phyloP scores from a whole-genome alignment of 2,888 invertebrate genomes.

The Malacosoma neustria region DNA sequence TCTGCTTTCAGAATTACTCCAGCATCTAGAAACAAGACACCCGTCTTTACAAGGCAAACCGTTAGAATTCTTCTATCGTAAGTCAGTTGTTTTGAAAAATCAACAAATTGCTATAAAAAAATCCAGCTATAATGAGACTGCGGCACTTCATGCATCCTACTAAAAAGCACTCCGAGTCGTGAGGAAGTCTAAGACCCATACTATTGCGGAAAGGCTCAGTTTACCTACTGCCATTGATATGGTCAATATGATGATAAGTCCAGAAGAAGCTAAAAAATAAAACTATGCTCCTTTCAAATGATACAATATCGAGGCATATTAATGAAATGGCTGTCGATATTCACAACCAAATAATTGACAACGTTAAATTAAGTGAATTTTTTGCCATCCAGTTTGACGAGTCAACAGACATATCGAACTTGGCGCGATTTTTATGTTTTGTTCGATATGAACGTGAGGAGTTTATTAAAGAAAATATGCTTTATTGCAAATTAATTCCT shows the following conservation, averaged over 20 bases:
- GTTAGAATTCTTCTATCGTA: slow-evolving; percentile 4
- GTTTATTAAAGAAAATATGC: slow-evolving; percentile 3
- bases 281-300: slow-evolving; percentile 5
- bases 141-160: neutral
- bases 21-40: slow-evolving; percentile 1
- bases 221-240: slow-evolving; percentile 4
- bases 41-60: slow-evolving; percentile 6
- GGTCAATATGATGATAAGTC: slow-evolving; percentile 3
- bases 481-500: slow-evolving; percentile 3
- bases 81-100: slow-evolving; percentile 5
- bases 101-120: slow-evolving; percentile 1
- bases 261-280: slow-evolving; percentile 3
- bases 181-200: no score
- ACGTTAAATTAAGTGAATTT: slow-evolving; percentile 4
- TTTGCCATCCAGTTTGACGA: slow-evolving; percentile 3
- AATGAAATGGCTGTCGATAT: slow-evolving; percentile 4
- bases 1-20: neutral
- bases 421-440: slow-evolving; percentile 4
- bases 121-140: slow-evolving; percentile 3
- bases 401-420: slow-evolving; percentile 3
- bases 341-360: slow-evolving; percentile 1
- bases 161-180: slow-evolving; percentile 1
- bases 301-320: slow-evolving; percentile 5
- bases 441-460: slow-evolving; percentile 4
- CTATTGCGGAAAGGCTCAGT: neutral